Percentiles rank a stretch among this genome's conserved stretches.
These are phyloP conservation scores for Spodoptera litura DNA, from an alignment of 1,140 invertebrate genomes.

Conservation along the genomic window DNA sequence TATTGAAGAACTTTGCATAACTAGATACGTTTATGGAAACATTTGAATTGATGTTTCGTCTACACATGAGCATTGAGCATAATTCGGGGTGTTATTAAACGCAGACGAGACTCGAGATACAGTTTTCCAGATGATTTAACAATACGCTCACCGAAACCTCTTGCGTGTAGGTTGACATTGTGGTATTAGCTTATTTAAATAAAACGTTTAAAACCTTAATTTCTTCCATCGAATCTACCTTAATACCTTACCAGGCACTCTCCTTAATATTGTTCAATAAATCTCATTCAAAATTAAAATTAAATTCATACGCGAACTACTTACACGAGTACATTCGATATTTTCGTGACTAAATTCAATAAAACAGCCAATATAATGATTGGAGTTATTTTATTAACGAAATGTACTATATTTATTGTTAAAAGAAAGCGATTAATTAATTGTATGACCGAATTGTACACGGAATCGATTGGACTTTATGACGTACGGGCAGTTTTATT, in stretches of 20 bases:
- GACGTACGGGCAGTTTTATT: slow-evolving; percentile 33
- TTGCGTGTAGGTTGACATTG: slow-evolving; percentile 9
- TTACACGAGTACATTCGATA: slow-evolving; percentile 26
- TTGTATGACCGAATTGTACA: slow-evolving; percentile 45
- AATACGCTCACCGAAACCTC: not conserved
- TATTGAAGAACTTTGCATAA: no score
- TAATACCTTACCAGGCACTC: slow-evolving; percentile 9
- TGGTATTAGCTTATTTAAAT: slow-evolving; percentile 3
- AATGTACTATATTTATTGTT: slow-evolving; percentile 35
- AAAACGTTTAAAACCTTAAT: slow-evolving; percentile 13
- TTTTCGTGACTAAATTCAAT: slow-evolving; percentile 38
- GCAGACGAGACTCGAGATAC: no score
- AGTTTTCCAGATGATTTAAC: no score
- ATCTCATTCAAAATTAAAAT: not conserved
- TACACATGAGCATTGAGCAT: no score
- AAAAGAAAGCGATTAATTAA: slow-evolving; percentile 15
- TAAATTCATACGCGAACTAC: slow-evolving; percentile 15
- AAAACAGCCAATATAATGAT: slow-evolving; percentile 40
- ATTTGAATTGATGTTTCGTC: no score
- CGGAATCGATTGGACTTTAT: slow-evolving; percentile 33
- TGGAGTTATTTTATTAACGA: slow-evolving; percentile 41
- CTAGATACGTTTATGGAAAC: no score
- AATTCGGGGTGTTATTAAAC: no score
- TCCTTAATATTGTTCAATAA: slow-evolving; percentile 17
- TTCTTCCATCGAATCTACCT: slow-evolving; percentile 1